Base-by-base conservation (phyloP, 2,797 vertebrate genomes). In the Rhynchonycteris naso region DNA sequence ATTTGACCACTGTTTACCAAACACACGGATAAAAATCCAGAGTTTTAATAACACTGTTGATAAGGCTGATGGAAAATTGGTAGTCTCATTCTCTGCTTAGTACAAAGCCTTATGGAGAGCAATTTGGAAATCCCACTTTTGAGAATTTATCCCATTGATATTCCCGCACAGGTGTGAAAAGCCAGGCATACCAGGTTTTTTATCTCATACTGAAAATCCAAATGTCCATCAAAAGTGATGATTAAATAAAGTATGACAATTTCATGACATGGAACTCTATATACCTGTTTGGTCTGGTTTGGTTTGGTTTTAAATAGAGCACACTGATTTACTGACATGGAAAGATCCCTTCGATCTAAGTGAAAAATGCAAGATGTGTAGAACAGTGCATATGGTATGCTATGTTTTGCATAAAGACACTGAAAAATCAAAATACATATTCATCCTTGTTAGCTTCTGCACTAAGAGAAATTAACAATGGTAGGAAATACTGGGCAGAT, bases 21-120 rank as follows among this genome's bases (percentile, higher is more conserved):
- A 93, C 3, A 96, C n/a, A 61, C 81, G n/a, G 24, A 69, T 85
- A 86, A 95, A 95, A 96, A 47, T 63, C 4, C 58, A 88, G 76
- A 84, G 11, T 83, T 89, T 93, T 91, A 93, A 72, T 83, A 95
- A 83, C 50, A 94, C 22, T 83, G 28, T 84, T 92, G 56, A 87
- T 38, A 47, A 94, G 22, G 24, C 13, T 93, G 14, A 33, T 88
- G n/a, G 35, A 84, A 95, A 91, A 72, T n/a, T 86, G 11, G n/a
- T 21, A 86, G 47, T 52, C 43, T 86, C 59, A 52, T 35, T 85
- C 1, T 82, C 28, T 84, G 33, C 22, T 94, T 88, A 74, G 66
- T 81, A 76, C 71, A 90, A 88, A 96, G 24, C 2, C 22, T 81
- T 81, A 78, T 43, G 56, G 59, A 86, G 28, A 13, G 12, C 43